These are phyloP conservation scores for Aproaerema taeniolella DNA, from an alignment of 2,888 invertebrate species.

Conservation along the genomic window DNA sequence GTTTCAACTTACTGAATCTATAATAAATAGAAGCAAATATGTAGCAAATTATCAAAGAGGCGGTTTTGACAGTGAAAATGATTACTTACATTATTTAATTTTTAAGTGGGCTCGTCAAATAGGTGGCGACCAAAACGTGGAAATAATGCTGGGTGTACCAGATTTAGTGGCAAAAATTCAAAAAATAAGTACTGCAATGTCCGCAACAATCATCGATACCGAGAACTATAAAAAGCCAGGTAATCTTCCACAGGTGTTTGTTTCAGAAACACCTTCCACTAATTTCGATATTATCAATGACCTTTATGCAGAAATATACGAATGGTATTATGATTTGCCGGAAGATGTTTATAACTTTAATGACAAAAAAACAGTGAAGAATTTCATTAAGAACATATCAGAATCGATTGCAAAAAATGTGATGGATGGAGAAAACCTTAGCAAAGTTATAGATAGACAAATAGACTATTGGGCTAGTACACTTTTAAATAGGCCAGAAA, in stretches of 20 bases:
- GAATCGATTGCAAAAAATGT: too few relatives aligned
- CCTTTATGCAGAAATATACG: conserved; percentile 12
- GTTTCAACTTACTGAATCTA: conserved; percentile 19
- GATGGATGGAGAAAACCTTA: conserved; percentile 5
- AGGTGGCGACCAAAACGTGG: conserved; percentile 14
- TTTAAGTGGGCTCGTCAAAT: conserved; percentile 22
- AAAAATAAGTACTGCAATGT: not conserved
- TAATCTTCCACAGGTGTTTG: too few relatives aligned
- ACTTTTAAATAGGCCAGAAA: conserved; percentile 3
- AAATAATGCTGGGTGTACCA: conserved; percentile 11
- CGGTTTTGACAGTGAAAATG: conserved; percentile 12
- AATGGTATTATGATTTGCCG: conserved; percentile 16
- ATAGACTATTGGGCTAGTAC: conserved; percentile 15
- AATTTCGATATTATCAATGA: conserved; percentile 4
- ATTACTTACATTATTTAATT: conserved; percentile 19
- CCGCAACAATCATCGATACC: not conserved
- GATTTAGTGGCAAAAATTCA: conserved; percentile 9
- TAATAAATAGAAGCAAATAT: conserved; percentile 17
- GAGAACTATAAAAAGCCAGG: not conserved
- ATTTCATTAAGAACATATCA: too few relatives aligned
- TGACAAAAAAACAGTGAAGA: conserved; percentile 7
- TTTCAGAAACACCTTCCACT: too few relatives aligned
- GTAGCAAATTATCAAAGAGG: conserved; percentile 10
- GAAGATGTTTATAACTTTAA: conserved; percentile 3
- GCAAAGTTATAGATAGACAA: conserved; percentile 15